Conservation (phyloP, 2,113 vertebrate genomes). For the Amblyopsis rosae region DNA sequence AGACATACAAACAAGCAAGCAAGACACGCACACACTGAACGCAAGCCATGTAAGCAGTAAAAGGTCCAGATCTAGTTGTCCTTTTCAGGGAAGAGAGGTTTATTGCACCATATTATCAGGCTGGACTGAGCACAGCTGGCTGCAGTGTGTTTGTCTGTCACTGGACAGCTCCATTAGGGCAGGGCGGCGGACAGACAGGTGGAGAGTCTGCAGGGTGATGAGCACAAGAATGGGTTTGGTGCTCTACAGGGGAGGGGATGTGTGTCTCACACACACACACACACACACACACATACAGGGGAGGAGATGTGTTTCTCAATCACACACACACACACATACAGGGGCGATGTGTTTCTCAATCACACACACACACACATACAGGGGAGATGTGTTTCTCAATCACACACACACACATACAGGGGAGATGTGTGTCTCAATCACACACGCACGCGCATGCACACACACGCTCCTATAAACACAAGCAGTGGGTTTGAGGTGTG, state of each 20-base stretch:
- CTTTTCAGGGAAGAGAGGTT: slow-evolving; percentile 31
- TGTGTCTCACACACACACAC: slow-evolving; percentile 23
- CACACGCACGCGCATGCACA: neutral
- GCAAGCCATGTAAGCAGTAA: neutral
- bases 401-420: slow-evolving; percentile 12
- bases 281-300: neutral
- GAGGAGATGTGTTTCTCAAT: too few species aligned
- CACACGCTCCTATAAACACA: too few species aligned
- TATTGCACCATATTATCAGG: slow-evolving; percentile 37
- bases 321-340: too few species aligned
- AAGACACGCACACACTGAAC: slow-evolving; percentile 26
- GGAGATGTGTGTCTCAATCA: too few species aligned
- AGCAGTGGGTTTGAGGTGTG: too few species aligned
- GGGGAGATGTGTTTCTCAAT: slow-evolving; percentile 27
- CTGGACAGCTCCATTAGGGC: slow-evolving; percentile 61
- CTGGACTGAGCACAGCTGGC: slow-evolving; percentile 60
- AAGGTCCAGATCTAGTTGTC: slow-evolving; percentile 12
- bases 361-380: neutral
- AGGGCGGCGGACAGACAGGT: slow-evolving; percentile 54
- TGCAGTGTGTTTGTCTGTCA: slow-evolving; percentile 56
- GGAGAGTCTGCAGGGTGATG: slow-evolving; percentile 60
- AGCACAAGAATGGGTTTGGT: slow-evolving; percentile 34
- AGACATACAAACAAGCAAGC: slow-evolving; percentile 57
- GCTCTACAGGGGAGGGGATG: slow-evolving; percentile 20
- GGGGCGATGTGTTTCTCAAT: too few species aligned